Evolutionary conservation across 2,888 invertebrate genomes (phyloP).

Genomic region (Drosophila lutescens): DNA sequence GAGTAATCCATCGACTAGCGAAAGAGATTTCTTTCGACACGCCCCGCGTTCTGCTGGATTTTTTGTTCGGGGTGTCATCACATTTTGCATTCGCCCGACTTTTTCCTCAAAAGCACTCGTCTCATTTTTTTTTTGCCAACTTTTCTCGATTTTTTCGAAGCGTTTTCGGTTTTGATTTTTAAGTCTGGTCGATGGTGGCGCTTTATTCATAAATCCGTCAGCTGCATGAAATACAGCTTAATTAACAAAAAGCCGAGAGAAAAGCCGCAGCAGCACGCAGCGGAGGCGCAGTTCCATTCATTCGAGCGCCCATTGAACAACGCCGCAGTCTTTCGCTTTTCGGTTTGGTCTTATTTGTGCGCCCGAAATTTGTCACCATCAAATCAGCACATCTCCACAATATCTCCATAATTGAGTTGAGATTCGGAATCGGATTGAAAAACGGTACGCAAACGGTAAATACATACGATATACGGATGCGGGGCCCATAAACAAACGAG

Average conservation of each 20-base stretch:
- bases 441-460: constrained; percentile 54
- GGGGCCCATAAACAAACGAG: constrained; percentile 52
- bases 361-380: constrained; percentile 22
- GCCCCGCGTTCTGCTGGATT: constrained; percentile 57
- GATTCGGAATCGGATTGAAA: constrained; percentile 28
- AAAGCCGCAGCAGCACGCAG: constrained; percentile 59
- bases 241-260: constrained; percentile 75
- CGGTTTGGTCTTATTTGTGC: constrained; percentile 38
- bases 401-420: constrained; percentile 65
- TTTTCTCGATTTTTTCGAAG: constrained; percentile 35
- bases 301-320: constrained; percentile 59
- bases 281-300: constrained; percentile 77
- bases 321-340: constrained; percentile 11
- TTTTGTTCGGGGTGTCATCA: constrained; percentile 69
- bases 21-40: constrained; percentile 74
- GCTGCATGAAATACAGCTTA: constrained; percentile 79
- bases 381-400: constrained; percentile 17
- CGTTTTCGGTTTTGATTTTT: constrained; percentile 31
- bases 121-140: constrained; percentile 15
- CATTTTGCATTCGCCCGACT: constrained; percentile 42
- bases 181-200: constrained; percentile 34
- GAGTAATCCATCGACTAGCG: constrained; percentile 66
- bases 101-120: constrained; percentile 1
- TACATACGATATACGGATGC: constrained; percentile 7
- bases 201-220: constrained; percentile 76